Evolutionary conservation across 2,113 vertebrate species (phyloP).

Genomic region (Grammomys dolichurus): DNA sequence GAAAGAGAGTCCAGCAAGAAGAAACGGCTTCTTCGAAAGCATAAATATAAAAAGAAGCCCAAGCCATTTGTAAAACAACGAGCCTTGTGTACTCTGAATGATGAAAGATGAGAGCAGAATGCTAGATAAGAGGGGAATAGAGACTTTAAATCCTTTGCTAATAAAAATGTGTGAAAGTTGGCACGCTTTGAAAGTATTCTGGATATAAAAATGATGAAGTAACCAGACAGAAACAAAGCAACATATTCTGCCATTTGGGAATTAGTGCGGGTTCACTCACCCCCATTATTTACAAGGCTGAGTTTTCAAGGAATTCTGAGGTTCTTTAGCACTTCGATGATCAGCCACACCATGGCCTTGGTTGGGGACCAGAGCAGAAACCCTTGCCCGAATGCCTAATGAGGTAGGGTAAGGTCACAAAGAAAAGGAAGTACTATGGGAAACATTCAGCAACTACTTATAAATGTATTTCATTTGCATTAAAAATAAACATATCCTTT

Average conservation of each 20-base stretch:
- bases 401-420: not conserved
- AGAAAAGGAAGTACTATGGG: not conserved
- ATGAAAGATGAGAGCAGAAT: not conserved
- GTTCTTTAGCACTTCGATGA: not conserved
- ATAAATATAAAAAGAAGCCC: conserved; percentile 4
- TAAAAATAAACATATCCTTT: not conserved
- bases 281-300: not conserved
- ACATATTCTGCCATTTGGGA: not conserved
- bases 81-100: conserved; percentile 19
- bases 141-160: conserved; percentile 34
- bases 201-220: conserved; percentile 39
- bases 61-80: not conserved
- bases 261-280: not conserved
- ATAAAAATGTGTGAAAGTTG: conserved; percentile 30
- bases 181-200: not conserved
- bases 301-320: conserved; percentile 17
- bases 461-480: not conserved
- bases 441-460: not conserved
- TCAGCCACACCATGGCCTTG: not conserved
- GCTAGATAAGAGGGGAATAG: conserved; percentile 21
- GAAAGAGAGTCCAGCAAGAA: not conserved
- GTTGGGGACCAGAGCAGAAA: not conserved
- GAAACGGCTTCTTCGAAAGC: conserved; percentile 11
- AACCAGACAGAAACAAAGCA: conserved; percentile 37
- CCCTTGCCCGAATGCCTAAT: not conserved